Percentiles rank a stretch among this genome's conserved stretches.
Evolutionary conservation across 2,113 vertebrate species (phyloP).

Genomic region (Uropsilus gracilis): DNA sequence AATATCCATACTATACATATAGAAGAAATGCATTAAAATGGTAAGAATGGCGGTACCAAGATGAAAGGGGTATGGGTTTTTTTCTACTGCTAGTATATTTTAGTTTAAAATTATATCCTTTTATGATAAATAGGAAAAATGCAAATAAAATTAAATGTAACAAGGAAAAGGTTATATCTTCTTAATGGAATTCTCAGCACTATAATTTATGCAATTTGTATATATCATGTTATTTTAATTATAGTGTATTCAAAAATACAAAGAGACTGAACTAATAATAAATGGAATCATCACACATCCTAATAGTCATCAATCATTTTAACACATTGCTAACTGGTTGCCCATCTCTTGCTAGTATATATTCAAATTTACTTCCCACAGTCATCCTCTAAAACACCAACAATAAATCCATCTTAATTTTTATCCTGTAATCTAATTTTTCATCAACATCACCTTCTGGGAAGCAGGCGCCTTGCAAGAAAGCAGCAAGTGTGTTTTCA

Average conservation of each 20-base stretch:
- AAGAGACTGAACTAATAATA: background rate
- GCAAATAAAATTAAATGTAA: background rate
- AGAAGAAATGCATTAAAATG: background rate
- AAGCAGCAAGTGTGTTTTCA: slow-evolving; percentile 31
- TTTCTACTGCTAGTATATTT: background rate
- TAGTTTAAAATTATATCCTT: background rate
- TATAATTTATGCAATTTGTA: background rate
- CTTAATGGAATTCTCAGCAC: background rate
- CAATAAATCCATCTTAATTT: slow-evolving; percentile 39
- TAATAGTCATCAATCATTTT: background rate
- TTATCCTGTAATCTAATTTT: background rate
- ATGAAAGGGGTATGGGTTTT: background rate
- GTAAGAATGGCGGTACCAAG: background rate
- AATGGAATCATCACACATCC: background rate
- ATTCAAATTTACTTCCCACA: background rate
- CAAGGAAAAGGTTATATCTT: background rate
- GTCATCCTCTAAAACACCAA: background rate
- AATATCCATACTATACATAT: background rate
- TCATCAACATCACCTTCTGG: slow-evolving; percentile 18
- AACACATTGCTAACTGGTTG: background rate
- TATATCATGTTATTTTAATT: slow-evolving; percentile 12
- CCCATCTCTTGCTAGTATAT: background rate
- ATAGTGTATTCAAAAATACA: background rate
- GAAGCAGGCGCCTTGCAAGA: slow-evolving; percentile 31
- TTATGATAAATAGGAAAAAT: background rate